A percentile compares a stretch with the other conserved stretches of the same genome.
Conservation (phyloP, 2,797 vertebrate species). For the Micromesistius poutassou region DNA sequence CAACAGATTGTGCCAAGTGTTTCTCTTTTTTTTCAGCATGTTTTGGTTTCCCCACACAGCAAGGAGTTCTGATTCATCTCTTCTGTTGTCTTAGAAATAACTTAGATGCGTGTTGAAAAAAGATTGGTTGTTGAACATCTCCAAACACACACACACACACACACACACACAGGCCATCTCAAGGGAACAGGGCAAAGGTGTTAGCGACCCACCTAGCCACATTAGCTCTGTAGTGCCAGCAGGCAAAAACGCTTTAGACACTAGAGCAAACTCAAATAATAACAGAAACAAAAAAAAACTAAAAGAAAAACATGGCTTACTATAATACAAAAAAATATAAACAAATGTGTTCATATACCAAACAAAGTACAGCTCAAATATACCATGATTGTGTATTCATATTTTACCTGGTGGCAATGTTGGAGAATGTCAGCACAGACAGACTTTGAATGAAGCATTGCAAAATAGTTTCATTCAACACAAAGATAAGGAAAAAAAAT, state of each 20-base stretch:
- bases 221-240: not conserved
- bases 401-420: not conserved
- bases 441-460: conserved; percentile 7
- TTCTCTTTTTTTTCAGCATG: conserved; percentile 12
- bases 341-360: not conserved
- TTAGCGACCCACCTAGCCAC: conserved; percentile 12
- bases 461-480: conserved; percentile 26
- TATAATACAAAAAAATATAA: conserved; percentile 2
- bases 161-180: not conserved
- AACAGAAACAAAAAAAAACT: conserved; percentile 9
- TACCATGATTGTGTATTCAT: not conserved
- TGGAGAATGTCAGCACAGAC: not conserved
- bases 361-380: not conserved
- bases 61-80: not conserved
- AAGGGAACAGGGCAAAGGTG: conserved; percentile 22
- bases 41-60: not conserved
- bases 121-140: not conserved
- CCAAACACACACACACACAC: too few relatives aligned
- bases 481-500: conserved; percentile 13
- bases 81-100: not conserved
- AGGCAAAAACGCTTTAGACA: conserved; percentile 13
- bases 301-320: conserved; percentile 30
- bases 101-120: not conserved
- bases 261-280: conserved; percentile 22
- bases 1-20: conserved; percentile 20